These are phyloP conservation scores for Colossoma macropomum DNA, from an alignment of 2,113 vertebrate species.

Conservation along the genomic window DNA sequence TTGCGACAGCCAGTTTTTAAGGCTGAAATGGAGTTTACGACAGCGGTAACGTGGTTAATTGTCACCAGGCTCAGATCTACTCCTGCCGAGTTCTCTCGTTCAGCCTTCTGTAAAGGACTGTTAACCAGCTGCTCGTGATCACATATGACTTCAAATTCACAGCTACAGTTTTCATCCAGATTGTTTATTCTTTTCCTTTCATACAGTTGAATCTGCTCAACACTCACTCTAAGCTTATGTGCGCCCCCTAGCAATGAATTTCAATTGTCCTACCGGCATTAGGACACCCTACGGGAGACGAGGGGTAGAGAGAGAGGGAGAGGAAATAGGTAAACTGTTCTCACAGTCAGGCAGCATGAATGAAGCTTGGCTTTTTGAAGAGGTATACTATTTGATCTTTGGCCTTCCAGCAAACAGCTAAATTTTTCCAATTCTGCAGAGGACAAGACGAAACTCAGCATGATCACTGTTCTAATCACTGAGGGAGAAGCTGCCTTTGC, in stretches of 20 bases:
- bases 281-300: not conserved
- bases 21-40: too few relatives aligned
- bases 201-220: too few relatives aligned
- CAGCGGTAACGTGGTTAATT: too few relatives aligned
- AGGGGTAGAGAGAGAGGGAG: not conserved
- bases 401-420: not conserved
- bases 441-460: not conserved
- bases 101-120: too few relatives aligned
- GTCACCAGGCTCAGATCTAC: too few relatives aligned
- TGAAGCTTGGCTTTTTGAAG: not conserved
- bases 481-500: not conserved
- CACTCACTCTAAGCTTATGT: not conserved
- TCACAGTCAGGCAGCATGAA: not conserved
- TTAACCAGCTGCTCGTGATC: too few relatives aligned
- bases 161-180: too few relatives aligned
- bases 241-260: not conserved
- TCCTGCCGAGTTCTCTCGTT: too few relatives aligned
- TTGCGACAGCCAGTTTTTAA: too few relatives aligned
- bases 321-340: not conserved
- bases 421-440: constrained; percentile 2
- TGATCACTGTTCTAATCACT: not conserved
- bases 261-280: not conserved
- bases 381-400: constrained; percentile 6
- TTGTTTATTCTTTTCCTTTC: too few relatives aligned
- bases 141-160: too few relatives aligned